Percentiles rank a stretch among this genome's conserved stretches.
Evolutionary conservation across 2,113 vertebrate species (phyloP).

Genomic region (Myiozetetes cayanensis): DNA sequence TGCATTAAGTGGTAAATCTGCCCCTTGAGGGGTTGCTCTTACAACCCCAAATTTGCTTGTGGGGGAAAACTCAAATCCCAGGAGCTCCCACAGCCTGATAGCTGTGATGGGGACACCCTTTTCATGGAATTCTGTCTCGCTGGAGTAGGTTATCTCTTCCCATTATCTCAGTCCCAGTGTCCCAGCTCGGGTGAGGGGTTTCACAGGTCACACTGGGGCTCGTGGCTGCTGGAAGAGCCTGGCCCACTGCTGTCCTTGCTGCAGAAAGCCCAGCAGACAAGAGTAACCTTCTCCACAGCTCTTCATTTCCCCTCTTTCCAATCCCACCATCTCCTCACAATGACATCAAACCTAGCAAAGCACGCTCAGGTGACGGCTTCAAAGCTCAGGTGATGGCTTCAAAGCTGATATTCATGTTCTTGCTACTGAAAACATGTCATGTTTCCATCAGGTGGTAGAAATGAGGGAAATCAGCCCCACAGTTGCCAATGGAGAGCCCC

Average conservation of each 20-base stretch:
- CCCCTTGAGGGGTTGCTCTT: background rate
- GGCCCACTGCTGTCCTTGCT: background rate
- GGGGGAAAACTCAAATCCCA: background rate
- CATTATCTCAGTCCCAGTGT: background rate
- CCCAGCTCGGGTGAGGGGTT: background rate
- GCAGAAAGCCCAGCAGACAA: background rate
- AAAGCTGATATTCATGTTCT: background rate
- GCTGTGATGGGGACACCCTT: background rate
- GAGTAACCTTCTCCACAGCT: background rate
- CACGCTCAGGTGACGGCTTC: background rate
- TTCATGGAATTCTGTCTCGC: background rate
- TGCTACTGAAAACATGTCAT: background rate
- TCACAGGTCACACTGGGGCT: background rate
- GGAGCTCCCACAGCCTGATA: background rate
- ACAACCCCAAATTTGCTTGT: background rate
- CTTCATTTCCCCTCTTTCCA: background rate
- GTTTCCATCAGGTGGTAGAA: constrained; percentile 79
- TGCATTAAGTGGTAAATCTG: background rate
- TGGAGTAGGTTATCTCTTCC: background rate
- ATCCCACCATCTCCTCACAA: background rate
- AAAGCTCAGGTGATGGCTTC: background rate
- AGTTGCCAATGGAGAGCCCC: constrained; percentile 72
- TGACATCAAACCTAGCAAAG: background rate
- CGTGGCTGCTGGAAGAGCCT: background rate
- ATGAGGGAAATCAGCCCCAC: constrained; percentile 86